Evolutionary conservation across 1,140 invertebrate genomes (phyloP).

Genomic region (Anoplophora glabripennis): DNA sequence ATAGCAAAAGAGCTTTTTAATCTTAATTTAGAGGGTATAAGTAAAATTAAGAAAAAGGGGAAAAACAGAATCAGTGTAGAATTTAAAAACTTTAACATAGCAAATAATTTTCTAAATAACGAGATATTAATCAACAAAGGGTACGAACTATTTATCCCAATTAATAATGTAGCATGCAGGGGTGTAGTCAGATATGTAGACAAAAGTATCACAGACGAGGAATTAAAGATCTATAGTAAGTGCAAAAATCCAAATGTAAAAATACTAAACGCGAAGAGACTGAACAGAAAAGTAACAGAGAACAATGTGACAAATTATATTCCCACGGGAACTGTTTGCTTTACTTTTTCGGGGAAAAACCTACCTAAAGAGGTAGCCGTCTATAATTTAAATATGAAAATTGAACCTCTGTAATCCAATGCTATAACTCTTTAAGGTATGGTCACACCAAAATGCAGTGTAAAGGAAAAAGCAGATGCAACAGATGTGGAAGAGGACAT

Average conservation of each 20-base stretch:
- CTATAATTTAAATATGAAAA: not conserved
- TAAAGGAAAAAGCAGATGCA: conserved; percentile 10
- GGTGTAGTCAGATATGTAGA: conserved; percentile 12
- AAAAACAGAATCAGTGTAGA: too few species aligned
- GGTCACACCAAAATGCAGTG: conserved; percentile 10
- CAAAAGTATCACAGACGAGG: conserved; percentile 1
- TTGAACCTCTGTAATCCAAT: conserved; percentile 11
- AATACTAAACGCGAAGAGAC: conserved; percentile 5
- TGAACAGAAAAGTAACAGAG: conserved; percentile 11
- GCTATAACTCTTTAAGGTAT: conserved; percentile 13
- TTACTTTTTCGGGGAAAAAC: conserved; percentile 16
- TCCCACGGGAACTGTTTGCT: conserved; percentile 2
- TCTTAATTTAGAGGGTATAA: too few species aligned
- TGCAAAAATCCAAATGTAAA: not conserved
- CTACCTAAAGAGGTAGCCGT: conserved; percentile 8
- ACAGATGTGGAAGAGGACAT: conserved; percentile 4
- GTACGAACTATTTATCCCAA: conserved; percentile 12
- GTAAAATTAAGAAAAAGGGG: too few species aligned
- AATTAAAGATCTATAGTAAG: not conserved
- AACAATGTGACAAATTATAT: not conserved
- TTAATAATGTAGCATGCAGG: conserved; percentile 9
- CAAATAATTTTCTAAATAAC: too few species aligned
- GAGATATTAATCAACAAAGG: not conserved
- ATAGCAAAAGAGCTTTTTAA: too few species aligned
- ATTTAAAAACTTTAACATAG: too few species aligned